A percentile compares a stretch with the other conserved stretches of the same genome.
Evolutionary conservation across 2,113 vertebrate species (phyloP).

Genomic region (Cardinalis cardinalis): DNA sequence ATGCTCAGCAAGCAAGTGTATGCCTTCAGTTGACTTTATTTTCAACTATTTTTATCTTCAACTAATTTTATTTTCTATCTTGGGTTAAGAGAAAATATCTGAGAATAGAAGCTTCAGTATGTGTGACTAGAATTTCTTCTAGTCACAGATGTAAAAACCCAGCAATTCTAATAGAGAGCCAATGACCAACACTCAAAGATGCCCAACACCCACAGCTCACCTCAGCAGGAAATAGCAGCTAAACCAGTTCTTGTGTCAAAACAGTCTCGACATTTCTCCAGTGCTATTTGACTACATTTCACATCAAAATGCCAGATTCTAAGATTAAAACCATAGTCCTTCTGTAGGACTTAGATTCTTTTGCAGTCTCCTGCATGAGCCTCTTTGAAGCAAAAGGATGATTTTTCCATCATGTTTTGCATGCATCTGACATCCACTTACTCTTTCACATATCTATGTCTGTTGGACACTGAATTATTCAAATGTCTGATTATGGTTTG

Average conservation of each 20-base stretch:
- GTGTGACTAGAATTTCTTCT: not conserved
- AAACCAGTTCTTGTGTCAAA: not conserved
- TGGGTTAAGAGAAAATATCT: not conserved
- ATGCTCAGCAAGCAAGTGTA: not conserved
- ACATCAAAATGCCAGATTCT: not conserved
- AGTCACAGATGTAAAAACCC: not conserved
- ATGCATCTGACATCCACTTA: rapidly evolving
- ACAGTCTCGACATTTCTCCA: not conserved
- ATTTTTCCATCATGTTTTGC: not conserved
- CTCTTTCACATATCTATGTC: not conserved
- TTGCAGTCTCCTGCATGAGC: not conserved
- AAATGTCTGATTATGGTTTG: not conserved
- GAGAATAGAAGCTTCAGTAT: not conserved
- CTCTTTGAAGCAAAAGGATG: not conserved
- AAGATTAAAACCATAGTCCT: not conserved
- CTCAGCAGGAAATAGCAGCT: not conserved
- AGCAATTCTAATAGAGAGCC: not conserved
- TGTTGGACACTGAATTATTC: not conserved
- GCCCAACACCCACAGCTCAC: not conserved
- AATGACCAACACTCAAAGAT: not conserved
- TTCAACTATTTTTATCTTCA: not conserved
- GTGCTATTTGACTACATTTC: not conserved
- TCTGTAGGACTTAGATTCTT: not conserved
- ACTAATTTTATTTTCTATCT: not conserved
- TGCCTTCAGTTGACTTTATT: not conserved